A percentile compares a stretch with the other conserved stretches of the same genome.
These are phyloP conservation scores for Electrophaes corylata DNA, from an alignment of 2,888 invertebrate species.

Conservation along the genomic window DNA sequence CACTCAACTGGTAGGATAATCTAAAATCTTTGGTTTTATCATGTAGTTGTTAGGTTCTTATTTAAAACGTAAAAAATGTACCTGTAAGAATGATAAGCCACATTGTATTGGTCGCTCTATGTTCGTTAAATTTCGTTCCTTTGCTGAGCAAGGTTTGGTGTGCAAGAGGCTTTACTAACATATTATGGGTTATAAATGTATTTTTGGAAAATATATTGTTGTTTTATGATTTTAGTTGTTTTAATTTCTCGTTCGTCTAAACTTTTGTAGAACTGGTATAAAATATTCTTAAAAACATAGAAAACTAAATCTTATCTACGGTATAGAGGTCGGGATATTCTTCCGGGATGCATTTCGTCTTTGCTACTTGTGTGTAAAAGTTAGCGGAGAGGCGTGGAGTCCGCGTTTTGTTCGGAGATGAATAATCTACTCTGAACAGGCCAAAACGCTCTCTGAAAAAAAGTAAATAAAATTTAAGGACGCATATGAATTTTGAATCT, in stretches of 20 bases:
- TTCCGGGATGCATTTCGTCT: slow-evolving; percentile 59
- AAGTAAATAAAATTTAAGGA: no score
- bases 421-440: slow-evolving; percentile 87
- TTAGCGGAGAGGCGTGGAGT: slow-evolving; percentile 85
- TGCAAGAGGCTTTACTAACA: slow-evolving; percentile 14
- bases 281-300: neutral
- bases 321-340: slow-evolving; percentile 29
- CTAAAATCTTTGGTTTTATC: no score
- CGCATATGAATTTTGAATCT: no score
- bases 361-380: slow-evolving; percentile 68
- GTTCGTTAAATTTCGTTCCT: neutral
- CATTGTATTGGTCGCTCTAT: neutral
- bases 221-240: neutral
- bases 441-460: slow-evolving; percentile 87
- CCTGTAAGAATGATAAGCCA: no score
- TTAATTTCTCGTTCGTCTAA: neutral
- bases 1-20: no score
- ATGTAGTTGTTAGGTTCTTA: no score
- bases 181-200: slow-evolving; percentile 45
- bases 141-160: neutral
- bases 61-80: no score
- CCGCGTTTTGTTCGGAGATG: slow-evolving; percentile 81
- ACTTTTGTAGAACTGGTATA: neutral
- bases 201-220: slow-evolving; percentile 42
- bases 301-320: slow-evolving; percentile 18